These are phyloP conservation scores for Pterostichus niger DNA, from an alignment of 2,888 invertebrate genomes.

Conservation along the genomic window DNA sequence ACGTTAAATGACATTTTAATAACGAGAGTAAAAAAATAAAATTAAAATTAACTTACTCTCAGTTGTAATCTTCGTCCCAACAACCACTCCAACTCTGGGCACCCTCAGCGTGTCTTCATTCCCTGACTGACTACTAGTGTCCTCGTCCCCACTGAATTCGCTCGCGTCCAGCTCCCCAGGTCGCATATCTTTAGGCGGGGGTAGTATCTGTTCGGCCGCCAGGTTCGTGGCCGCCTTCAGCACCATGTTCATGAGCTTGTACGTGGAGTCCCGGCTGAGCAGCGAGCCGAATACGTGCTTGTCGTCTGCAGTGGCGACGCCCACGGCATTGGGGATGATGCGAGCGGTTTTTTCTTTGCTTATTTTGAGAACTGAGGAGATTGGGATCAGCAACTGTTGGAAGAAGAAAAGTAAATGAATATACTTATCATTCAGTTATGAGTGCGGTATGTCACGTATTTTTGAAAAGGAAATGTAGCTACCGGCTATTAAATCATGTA, in stretches of 20 bases:
- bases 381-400: conserved; percentile 91
- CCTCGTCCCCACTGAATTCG: conserved; percentile 79
- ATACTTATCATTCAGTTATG: too few relatives aligned
- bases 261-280: conserved; percentile 92
- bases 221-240: conserved; percentile 84
- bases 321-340: conserved; percentile 96
- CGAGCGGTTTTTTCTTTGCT: conserved; percentile 96
- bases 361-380: conserved; percentile 90
- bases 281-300: conserved; percentile 93
- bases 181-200: conserved; percentile 63
- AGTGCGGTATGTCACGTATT: too few relatives aligned
- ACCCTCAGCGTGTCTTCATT: conserved; percentile 74
- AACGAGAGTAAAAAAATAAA: too few relatives aligned
- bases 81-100: conserved; percentile 55
- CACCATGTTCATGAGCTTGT: conserved; percentile 91
- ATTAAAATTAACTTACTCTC: conserved; percentile 70
- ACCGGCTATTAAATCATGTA: too few relatives aligned
- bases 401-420: neutral
- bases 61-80: conserved; percentile 73
- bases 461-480: too few relatives aligned
- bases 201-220: conserved; percentile 73
- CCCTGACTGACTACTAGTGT: conserved; percentile 80
- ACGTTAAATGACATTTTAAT: too few relatives aligned
- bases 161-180: conserved; percentile 77
- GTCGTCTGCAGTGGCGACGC: conserved; percentile 90